A percentile compares a stretch with the other conserved stretches of the same genome.
Conservation (phyloP, 2,888 invertebrate genomes). For the Drosophila suboccidentalis region DNA sequence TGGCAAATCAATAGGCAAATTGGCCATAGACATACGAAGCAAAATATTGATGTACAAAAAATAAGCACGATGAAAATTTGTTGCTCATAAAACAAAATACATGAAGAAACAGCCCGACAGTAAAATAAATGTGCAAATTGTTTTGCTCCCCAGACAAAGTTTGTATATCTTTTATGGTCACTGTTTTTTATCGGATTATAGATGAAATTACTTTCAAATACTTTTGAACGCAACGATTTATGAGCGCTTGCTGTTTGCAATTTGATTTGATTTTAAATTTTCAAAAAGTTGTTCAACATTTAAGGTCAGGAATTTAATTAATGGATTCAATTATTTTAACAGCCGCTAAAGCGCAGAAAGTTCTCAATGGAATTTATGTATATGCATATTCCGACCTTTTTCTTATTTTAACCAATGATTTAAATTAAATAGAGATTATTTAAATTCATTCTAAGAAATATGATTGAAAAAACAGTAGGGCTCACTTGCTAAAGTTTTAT, state of each 20-base stretch:
- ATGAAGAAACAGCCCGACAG: slow-evolving; percentile 10
- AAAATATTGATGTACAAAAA: slow-evolving; percentile 26
- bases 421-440: too few species aligned
- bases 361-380: too few species aligned
- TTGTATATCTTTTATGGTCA: slow-evolving; percentile 48
- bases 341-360: not conserved
- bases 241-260: slow-evolving; percentile 39
- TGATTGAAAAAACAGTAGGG: too few species aligned
- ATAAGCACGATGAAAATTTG: slow-evolving; percentile 32
- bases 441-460: too few species aligned
- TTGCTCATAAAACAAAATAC: slow-evolving; percentile 60
- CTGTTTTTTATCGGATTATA: slow-evolving; percentile 49
- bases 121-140: slow-evolving; percentile 56
- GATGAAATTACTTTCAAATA: slow-evolving; percentile 68
- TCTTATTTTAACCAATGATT: too few species aligned
- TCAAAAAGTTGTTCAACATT: not conserved
- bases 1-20: slow-evolving; percentile 76
- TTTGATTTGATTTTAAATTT: slow-evolving; percentile 32
- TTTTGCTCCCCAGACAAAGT: slow-evolving; percentile 51
- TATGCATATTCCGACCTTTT: too few species aligned
- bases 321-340: not conserved
- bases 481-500: not conserved
- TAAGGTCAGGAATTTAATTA: not conserved
- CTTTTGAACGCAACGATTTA: slow-evolving; percentile 62
- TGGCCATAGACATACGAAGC: slow-evolving; percentile 59